Conservation (phyloP, 2,797 vertebrate species). For the Parambassis ranga region DNA sequence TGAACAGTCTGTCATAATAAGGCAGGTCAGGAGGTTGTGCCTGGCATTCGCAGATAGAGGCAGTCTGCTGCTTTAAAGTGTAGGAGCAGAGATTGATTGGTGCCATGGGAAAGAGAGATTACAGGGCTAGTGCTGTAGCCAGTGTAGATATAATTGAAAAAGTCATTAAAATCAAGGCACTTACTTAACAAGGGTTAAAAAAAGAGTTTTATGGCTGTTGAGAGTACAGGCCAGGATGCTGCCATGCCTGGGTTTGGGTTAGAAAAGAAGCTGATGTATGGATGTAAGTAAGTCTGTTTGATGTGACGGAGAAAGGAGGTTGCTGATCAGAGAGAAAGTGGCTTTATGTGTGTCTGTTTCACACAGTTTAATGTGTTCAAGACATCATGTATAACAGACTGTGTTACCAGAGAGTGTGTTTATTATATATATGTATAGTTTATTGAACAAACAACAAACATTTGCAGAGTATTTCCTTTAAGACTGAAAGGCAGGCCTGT, state of each 20-base stretch:
- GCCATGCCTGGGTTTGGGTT: constrained; percentile 1
- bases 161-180: constrained; percentile 60
- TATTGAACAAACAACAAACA: constrained; percentile 11
- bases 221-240: neutral
- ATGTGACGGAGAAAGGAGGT: neutral
- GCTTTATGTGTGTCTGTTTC: neutral
- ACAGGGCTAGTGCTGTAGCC: constrained; percentile 44
- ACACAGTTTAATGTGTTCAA: neutral
- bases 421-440: constrained; percentile 1
- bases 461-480: neutral
- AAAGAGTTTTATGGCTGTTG: no score
- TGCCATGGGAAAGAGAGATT: constrained; percentile 56
- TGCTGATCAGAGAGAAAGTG: neutral
- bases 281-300: neutral
- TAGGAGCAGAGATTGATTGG: constrained; percentile 54
- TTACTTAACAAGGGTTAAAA: constrained; percentile 46
- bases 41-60: constrained; percentile 15
- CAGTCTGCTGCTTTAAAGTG: constrained; percentile 10
- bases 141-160: constrained; percentile 62
- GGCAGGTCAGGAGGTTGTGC: constrained; percentile 16
- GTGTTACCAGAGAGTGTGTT: neutral
- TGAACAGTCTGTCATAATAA: constrained; percentile 16
- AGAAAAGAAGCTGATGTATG: neutral
- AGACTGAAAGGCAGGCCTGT: neutral
- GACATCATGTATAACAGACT: neutral